Conservation (phyloP, 2,888 invertebrate genomes). For the Clitarchus hookeri region DNA sequence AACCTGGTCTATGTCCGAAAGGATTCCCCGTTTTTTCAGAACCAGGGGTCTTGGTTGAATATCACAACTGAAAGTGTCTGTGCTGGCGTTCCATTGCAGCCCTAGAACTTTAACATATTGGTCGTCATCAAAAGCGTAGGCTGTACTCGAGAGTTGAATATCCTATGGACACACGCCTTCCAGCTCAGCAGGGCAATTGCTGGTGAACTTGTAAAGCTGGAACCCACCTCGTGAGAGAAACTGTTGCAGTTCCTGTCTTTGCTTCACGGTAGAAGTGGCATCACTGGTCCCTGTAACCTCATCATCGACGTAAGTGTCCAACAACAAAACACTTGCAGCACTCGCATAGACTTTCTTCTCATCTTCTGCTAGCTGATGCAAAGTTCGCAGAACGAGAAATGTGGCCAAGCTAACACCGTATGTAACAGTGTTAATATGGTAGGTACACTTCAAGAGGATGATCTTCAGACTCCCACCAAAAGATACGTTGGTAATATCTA, state of each 20-base stretch:
- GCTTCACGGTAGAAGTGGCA: background rate
- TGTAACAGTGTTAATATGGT: no score
- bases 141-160: background rate
- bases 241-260: background rate
- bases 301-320: background rate
- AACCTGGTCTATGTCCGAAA: background rate
- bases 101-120: background rate
- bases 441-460: background rate
- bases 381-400: background rate
- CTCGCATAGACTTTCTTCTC: background rate
- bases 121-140: background rate
- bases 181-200: background rate
- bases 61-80: background rate
- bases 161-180: background rate
- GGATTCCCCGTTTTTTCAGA: background rate
- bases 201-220: background rate
- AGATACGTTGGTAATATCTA: background rate
- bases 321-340: background rate
- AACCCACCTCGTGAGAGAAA: background rate
- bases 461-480: background rate
- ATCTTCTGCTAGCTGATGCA: background rate
- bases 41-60: background rate
- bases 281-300: background rate
- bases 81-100: background rate
- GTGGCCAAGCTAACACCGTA: background rate